phyloP scores from a whole-genome alignment of 37 sponge, comb jelly and placozoan genomes.

The Halichondria panicea region DNA sequence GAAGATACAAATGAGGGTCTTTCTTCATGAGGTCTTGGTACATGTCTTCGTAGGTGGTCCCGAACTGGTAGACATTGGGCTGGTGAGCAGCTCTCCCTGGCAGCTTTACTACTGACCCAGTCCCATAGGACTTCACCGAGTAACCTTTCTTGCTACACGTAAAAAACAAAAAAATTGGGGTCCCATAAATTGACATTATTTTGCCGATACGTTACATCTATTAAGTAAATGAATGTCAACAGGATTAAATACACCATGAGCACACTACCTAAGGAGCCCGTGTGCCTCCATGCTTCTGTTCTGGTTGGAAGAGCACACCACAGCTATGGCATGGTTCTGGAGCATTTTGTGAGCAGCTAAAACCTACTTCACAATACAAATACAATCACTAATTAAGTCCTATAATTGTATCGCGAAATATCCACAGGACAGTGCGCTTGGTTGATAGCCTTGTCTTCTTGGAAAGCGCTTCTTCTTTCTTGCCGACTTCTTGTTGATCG shows the following conservation, averaged over 20 bases:
- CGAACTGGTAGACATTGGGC: constrained; percentile 90
- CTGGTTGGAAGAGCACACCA: constrained; percentile 98
- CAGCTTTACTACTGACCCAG: constrained; percentile 86
- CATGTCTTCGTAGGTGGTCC: constrained; percentile 89
- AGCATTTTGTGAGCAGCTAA: neutral
- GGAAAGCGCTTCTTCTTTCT: neutral
- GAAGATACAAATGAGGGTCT: constrained; percentile 83
- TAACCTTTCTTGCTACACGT: constrained; percentile 88
- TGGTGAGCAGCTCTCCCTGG: constrained; percentile 81
- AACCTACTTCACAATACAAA: neutral
- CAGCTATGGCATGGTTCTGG: constrained; percentile 72
- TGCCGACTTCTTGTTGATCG: neutral
- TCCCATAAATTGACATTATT: neutral
- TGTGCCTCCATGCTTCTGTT: constrained; percentile 99
- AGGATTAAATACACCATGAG: neutral
- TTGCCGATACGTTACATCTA: neutral
- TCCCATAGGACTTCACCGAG: constrained; percentile 90
- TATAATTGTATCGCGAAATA: neutral
- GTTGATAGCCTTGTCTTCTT: neutral
- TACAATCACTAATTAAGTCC: neutral
- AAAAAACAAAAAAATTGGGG: too few species aligned
- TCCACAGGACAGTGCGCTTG: too few species aligned
- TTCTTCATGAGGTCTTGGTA: constrained; percentile 79
- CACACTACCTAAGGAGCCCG: constrained; percentile 77
- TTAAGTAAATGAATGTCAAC: too few species aligned